Evolutionary conservation across 64 coral and sea anemone genomes (phyloP).

Genomic region (Dendrophyllia cribrosa): DNA sequence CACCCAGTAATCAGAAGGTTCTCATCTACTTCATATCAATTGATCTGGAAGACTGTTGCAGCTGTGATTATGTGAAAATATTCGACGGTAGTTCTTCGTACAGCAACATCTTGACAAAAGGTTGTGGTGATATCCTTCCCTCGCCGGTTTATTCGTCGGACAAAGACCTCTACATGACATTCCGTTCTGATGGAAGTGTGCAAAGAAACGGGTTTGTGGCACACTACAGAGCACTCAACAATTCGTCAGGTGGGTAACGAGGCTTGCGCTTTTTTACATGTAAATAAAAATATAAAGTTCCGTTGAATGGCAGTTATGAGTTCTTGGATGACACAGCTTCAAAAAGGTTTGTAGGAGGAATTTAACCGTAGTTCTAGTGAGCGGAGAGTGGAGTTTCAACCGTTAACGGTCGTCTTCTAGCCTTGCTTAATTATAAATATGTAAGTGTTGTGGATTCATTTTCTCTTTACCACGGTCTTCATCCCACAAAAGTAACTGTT

Average conservation of each 20-base stretch:
- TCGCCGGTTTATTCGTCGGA: background rate
- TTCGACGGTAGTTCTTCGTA: background rate
- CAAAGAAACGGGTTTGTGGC: background rate
- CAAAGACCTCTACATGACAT: background rate
- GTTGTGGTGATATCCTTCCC: background rate
- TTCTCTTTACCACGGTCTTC: no score
- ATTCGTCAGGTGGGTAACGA: background rate
- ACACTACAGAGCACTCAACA: background rate
- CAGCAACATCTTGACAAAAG: background rate
- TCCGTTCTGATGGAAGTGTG: background rate
- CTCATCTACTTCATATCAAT: constrained; percentile 9
- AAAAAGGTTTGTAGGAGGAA: no score
- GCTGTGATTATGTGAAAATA: constrained; percentile 15
- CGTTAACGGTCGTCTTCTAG: no score
- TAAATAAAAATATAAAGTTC: no score
- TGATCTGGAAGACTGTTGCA: background rate
- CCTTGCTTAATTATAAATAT: no score
- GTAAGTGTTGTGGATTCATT: no score
- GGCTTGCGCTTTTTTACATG: no score
- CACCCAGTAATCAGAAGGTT: background rate
- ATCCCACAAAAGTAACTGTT: no score
- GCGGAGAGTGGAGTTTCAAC: no score
- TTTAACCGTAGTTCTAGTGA: no score
- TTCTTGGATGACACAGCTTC: no score
- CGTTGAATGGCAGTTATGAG: no score